Conservation (phyloP, 2,888 invertebrate species). For the Luperina testacea region DNA sequence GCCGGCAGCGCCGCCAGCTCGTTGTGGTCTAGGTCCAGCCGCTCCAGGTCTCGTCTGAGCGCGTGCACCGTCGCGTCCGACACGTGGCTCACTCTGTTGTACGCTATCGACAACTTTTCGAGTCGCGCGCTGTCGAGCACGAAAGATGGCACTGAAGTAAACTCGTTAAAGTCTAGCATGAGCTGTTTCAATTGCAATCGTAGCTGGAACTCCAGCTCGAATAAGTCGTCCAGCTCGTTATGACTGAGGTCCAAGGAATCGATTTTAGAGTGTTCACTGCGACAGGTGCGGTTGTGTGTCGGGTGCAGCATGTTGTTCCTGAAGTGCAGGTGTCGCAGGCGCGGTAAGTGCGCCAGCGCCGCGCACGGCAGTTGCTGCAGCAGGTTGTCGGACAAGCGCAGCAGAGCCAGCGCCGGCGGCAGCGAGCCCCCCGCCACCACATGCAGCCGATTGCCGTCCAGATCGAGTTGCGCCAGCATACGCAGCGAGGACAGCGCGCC, state of each 20-base stretch:
- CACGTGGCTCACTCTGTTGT: slow-evolving; percentile 92
- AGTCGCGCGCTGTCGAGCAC: slow-evolving; percentile 92
- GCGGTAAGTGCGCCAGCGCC: slow-evolving; percentile 88
- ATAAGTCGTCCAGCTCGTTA: slow-evolving; percentile 92
- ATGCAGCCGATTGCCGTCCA: slow-evolving; percentile 92
- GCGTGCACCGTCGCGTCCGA: slow-evolving; percentile 92
- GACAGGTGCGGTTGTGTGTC: slow-evolving; percentile 70
- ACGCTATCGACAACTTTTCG: slow-evolving; percentile 93
- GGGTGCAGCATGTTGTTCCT: slow-evolving; percentile 81
- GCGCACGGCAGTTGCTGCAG: slow-evolving; percentile 91
- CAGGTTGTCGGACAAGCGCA: slow-evolving; percentile 92
- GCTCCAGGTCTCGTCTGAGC: slow-evolving; percentile 92
- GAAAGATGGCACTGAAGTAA: slow-evolving; percentile 91
- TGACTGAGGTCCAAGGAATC: slow-evolving; percentile 95
- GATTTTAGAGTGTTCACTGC: slow-evolving; percentile 88
- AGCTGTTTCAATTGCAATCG: slow-evolving; percentile 93
- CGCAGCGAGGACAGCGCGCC: slow-evolving; percentile 91
- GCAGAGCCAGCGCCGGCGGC: slow-evolving; percentile 90
- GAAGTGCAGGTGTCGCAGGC: slow-evolving; percentile 92
- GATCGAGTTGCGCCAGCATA: slow-evolving; percentile 89
- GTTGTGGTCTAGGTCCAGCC: slow-evolving; percentile 94
- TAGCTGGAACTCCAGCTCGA: slow-evolving; percentile 91
- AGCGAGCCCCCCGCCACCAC: slow-evolving; percentile 90
- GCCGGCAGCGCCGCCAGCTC: slow-evolving; percentile 91
- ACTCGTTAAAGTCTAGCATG: slow-evolving; percentile 93